Base-by-base conservation (phyloP, 1,140 invertebrate genomes). In the Heliconius nattereri region DNA sequence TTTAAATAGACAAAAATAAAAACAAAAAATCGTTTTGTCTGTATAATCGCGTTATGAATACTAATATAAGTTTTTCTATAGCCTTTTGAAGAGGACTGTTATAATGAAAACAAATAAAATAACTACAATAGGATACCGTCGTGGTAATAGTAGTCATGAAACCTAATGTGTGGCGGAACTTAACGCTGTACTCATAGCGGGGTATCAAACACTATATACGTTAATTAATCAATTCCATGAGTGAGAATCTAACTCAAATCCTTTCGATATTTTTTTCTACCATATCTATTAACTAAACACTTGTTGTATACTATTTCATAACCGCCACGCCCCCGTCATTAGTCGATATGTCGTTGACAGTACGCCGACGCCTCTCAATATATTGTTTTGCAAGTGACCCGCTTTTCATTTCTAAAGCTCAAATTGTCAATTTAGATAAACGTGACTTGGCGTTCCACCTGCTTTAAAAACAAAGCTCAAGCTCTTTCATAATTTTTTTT, bases 291-390 rank as follows among this genome's bases (percentile, higher is more conserved):
- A 11, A 57, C 20, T n/a, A 57, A 9, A 23, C 54, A 66, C 23
- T 26, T 66, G 23, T 66, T 66, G 9, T 29, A 7, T 11, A 11
- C 20, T 23, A 29, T 66, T 29, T 11, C 60, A 6, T 66, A n/a
- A 66, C 23, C 11, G 6, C 60, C 26, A 70, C 87, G 81, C 85
- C 85, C 79, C 81, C 80, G 72, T 77, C 75, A 81, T 84, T 87
- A 85, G 83, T 83, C 78, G 83, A 85, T 82, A 74, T 78, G 77
- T 85, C 73, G 79, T 74, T 82, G 84, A 86, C 81, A 85, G 84
- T 84, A 84, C 81, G 80, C 83, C 80, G 76, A 87, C 86, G 83
- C 81, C 82, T 83, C 82, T 83, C 83, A 80, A 86, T 86, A 83
- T 84, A 87, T 85, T 78, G 83, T 81, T 85, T 60, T 78, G 80